A percentile compares a stretch with the other conserved stretches of the same genome.
These are phyloP conservation scores for Molossus molossus DNA, from an alignment of 2,797 vertebrate species.

Conservation along the genomic window DNA sequence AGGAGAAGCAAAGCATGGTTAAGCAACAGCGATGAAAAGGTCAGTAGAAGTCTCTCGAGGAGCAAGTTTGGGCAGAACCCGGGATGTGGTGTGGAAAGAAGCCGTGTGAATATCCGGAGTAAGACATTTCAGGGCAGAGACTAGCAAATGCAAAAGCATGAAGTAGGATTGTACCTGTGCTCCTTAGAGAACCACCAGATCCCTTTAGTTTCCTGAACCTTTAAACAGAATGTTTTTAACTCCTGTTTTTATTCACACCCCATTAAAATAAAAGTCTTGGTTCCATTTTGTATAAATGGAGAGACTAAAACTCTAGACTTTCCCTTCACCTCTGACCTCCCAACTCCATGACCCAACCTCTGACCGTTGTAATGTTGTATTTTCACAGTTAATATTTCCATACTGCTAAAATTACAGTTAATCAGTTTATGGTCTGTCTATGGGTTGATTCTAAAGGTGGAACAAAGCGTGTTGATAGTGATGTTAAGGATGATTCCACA, in stretches of 20 bases:
- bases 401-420: background rate
- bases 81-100: background rate
- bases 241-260: background rate
- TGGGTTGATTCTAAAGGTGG: background rate
- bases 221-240: background rate
- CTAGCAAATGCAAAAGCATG: background rate
- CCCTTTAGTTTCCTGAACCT: background rate
- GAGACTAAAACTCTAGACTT: background rate
- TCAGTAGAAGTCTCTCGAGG: background rate
- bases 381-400: background rate
- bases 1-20: background rate
- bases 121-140: background rate
- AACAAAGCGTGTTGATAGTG: background rate
- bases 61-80: background rate
- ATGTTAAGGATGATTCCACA: background rate
- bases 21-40: background rate
- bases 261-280: background rate
- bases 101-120: too few relatives aligned
- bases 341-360: background rate
- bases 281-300: background rate
- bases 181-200: background rate
- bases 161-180: background rate
- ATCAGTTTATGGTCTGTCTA: constrained; percentile 16
- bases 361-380: background rate
- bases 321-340: background rate